These are phyloP conservation scores for Hypanus sabinus DNA, from an alignment of 2,113 vertebrate species.

Conservation along the genomic window DNA sequence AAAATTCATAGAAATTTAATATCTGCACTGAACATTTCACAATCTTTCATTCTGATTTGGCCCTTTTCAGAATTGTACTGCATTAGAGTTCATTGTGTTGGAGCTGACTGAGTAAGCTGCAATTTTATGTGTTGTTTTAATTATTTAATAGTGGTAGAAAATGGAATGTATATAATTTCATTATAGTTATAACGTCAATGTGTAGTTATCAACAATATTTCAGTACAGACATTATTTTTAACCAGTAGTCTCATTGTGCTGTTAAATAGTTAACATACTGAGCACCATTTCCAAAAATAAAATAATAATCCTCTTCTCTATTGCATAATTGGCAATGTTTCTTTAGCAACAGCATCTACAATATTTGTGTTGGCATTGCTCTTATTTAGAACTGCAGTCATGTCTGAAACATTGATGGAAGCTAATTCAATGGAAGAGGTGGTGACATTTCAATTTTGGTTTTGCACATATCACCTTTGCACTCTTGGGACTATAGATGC, in stretches of 20 bases:
- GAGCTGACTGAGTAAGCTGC: neutral
- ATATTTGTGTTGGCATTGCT: neutral
- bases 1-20: neutral
- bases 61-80: neutral
- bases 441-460: neutral
- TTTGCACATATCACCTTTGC: neutral
- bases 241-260: neutral
- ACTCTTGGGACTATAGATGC: neutral
- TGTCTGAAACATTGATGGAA: constrained; percentile 1
- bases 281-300: neutral
- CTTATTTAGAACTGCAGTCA: too few species aligned
- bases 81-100: neutral
- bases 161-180: neutral
- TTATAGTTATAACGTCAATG: neutral
- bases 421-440: neutral
- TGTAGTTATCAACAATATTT: neutral
- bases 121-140: neutral
- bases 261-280: neutral
- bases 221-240: neutral
- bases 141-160: neutral
- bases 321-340: neutral
- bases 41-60: neutral
- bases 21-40: neutral
- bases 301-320: neutral
- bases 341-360: neutral